These are phyloP conservation scores for Crenuchus spilurus DNA, from an alignment of 2,797 vertebrate species.

Conservation along the genomic window DNA sequence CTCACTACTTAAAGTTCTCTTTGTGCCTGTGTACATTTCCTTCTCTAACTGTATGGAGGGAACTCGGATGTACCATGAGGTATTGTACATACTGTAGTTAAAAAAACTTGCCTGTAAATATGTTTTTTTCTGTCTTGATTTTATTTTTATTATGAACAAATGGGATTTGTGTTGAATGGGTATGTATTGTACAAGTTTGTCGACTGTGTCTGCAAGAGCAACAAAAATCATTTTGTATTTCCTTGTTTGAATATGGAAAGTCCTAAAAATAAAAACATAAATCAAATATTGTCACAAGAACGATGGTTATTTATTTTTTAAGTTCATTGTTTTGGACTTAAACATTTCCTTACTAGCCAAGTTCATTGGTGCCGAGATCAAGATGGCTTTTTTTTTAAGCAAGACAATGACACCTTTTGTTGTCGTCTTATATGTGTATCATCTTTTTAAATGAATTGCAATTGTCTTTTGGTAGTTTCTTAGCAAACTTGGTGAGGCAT, in stretches of 20 bases:
- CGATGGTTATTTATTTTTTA: not conserved
- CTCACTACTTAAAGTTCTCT: constrained; percentile 33
- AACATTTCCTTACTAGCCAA: not conserved
- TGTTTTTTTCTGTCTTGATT: constrained; percentile 62
- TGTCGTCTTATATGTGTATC: not conserved
- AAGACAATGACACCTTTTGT: constrained; percentile 7
- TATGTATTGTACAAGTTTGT: constrained; percentile 59
- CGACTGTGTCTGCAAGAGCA: not conserved
- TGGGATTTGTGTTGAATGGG: constrained; percentile 64
- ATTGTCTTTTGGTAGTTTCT: constrained; percentile 21
- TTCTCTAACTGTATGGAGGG: constrained; percentile 36
- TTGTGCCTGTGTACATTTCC: constrained; percentile 32
- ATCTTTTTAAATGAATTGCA: not conserved
- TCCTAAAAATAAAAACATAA: constrained; percentile 65
- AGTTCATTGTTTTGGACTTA: not conserved
- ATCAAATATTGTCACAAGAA: not conserved
- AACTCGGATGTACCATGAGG: constrained; percentile 48
- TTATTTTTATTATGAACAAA: constrained; percentile 68
- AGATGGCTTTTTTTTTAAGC: constrained; percentile 13
- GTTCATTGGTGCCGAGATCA: not conserved
- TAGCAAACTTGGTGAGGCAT: constrained; percentile 47
- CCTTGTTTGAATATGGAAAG: constrained; percentile 62
- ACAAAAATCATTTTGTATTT: constrained; percentile 61
- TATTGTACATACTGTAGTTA: constrained; percentile 72
- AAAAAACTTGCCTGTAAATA: constrained; percentile 74